Base-by-base conservation (phyloP, 1,140 invertebrate species). In the Anastatus disparis region DNA sequence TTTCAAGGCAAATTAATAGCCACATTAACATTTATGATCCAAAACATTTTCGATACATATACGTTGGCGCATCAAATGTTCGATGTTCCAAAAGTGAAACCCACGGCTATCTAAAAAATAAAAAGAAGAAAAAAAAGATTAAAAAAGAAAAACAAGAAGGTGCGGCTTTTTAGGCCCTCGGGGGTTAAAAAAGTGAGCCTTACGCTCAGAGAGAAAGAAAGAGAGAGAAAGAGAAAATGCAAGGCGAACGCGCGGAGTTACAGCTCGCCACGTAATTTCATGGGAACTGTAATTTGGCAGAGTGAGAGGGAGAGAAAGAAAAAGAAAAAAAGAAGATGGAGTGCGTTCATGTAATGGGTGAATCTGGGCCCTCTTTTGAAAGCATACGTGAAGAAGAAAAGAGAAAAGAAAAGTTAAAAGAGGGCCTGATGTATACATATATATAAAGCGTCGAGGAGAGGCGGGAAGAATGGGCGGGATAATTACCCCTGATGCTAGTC, bases 391-490 rank as follows among this genome's bases (percentile, higher is more conserved):
- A 44, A 44, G 42, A 44, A 3, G 42, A 52, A 56, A 40, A 29
- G 53, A 61, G 42, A 46, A 48, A 56, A 50, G 62, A 62, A 22
- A 27, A 56, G 65, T 63, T 15, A 55, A 58, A 35, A 72, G 66
- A 59, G 42, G 69, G 64, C 52, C 75, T 62, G 56, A 55, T 53
- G 42, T 58, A n/a, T n/a, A n/a, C n/a, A n/a, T n/a, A n/a, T n/a
- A n/a, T n/a, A n/a, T n/a, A n/a, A n/a, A n/a, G 65, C 62, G 58
- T 59, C 52, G 65, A 61, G 24, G 62, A 71, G 76, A 83, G 83
- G 83, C 82, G 83, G 83, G 82, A 83, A 84, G 81, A 84, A 84
- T 84, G 82, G 83, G 83, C 83, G 83, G 83, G 83, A 82, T 84
- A 84, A 84, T 83, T 84, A 83, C 82, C 81, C 79, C 75, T 78